Evolutionary conservation across 2,113 vertebrate species (phyloP).

Genomic region (Salminus brasiliensis): DNA sequence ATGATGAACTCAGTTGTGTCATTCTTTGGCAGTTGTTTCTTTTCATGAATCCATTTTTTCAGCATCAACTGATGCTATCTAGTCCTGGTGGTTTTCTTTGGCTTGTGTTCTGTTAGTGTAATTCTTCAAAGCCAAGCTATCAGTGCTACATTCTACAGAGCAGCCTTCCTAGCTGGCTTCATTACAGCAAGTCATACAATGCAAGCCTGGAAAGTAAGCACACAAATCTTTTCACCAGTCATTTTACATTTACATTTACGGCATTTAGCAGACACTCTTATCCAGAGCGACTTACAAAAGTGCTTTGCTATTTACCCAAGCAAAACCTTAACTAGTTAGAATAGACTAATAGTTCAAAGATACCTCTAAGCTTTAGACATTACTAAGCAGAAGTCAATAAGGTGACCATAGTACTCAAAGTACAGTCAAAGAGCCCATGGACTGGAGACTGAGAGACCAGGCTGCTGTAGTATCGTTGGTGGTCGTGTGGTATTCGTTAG

Average conservation of each 20-base stretch:
- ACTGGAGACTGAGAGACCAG: conserved; percentile 31
- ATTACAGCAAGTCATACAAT: conserved; percentile 66
- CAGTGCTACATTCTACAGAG: conserved; percentile 1
- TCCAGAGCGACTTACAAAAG: too few relatives aligned
- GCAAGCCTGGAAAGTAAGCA: conserved; percentile 64
- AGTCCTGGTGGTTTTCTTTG: conserved; percentile 14
- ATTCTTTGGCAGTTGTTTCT: too few relatives aligned
- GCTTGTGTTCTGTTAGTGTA: conserved; percentile 6
- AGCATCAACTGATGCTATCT: background rate
- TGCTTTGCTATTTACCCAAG: too few relatives aligned
- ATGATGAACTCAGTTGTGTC: too few relatives aligned
- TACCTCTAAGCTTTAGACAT: too few relatives aligned
- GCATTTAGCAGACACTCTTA: too few relatives aligned
- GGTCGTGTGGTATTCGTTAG: background rate
- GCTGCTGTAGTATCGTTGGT: conserved; percentile 8
- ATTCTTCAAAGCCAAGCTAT: background rate
- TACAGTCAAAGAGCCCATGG: background rate
- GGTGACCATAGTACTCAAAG: too few relatives aligned
- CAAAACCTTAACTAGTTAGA: too few relatives aligned
- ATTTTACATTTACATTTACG: too few relatives aligned
- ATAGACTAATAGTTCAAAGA: too few relatives aligned
- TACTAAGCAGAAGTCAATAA: too few relatives aligned
- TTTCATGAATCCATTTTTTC: too few relatives aligned
- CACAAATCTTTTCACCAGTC: conserved; percentile 21
- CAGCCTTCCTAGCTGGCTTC: conserved; percentile 38